Evolutionary conservation across 1,140 invertebrate species (phyloP).

Genomic region (Watersipora subatra): DNA sequence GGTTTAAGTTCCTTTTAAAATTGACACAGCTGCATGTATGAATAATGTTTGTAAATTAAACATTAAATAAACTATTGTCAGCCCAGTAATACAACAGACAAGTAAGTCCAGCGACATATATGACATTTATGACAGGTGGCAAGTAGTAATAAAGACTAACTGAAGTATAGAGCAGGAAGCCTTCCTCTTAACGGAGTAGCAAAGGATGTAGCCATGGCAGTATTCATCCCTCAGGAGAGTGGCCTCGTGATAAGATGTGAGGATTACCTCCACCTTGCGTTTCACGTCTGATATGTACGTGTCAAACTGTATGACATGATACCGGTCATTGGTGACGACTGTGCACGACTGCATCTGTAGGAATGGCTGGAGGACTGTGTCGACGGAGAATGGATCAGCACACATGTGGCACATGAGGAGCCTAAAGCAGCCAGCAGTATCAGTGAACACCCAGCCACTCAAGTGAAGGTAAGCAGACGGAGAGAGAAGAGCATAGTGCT

Average conservation of each 20-base stretch:
- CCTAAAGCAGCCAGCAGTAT: too few species aligned
- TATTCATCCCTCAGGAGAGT: conserved; percentile 29
- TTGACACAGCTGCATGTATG: too few species aligned
- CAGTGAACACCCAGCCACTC: too few species aligned
- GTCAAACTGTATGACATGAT: conserved; percentile 23
- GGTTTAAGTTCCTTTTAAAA: too few species aligned
- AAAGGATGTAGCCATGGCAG: conserved; percentile 87
- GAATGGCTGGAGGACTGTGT: conserved; percentile 73
- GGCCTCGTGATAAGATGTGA: conserved; percentile 87
- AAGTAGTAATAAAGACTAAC: conserved; percentile 54
- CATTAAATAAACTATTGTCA: too few species aligned
- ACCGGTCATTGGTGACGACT: conserved; percentile 52
- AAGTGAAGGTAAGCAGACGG: too few species aligned
- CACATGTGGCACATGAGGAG: conserved; percentile 95
- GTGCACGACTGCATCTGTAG: conserved; percentile 74
- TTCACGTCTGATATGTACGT: conserved; percentile 44
- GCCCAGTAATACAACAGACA: too few species aligned
- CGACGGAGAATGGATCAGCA: conserved; percentile 81
- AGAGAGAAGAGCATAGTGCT: too few species aligned
- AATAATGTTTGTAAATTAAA: too few species aligned
- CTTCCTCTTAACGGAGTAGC: conserved; percentile 87
- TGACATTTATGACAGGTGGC: too few species aligned
- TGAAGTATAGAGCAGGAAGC: conserved; percentile 82
- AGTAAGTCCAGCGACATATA: too few species aligned
- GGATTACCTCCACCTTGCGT: conserved; percentile 68